These are phyloP conservation scores for Melanotaenia parkinsoni DNA, from an alignment of 2,797 vertebrate genomes.

Conservation along the genomic window DNA sequence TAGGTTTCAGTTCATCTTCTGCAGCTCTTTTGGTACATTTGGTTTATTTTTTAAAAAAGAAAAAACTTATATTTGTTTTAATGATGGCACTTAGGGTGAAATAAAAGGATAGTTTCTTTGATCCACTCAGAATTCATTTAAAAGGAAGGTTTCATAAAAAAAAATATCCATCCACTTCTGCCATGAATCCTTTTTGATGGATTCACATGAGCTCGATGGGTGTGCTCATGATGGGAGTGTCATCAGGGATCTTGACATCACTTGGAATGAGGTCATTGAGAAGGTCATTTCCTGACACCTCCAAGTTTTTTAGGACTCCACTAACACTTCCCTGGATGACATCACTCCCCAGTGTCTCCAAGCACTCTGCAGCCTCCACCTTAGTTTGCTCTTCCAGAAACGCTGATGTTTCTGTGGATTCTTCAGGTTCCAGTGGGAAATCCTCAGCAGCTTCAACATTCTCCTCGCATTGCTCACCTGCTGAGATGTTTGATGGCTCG, in stretches of 20 bases:
- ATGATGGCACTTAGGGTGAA: slow-evolving; percentile 37
- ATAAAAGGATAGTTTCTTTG: slow-evolving; percentile 22
- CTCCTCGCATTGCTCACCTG: slow-evolving; percentile 35
- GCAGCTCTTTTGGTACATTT: slow-evolving; percentile 27
- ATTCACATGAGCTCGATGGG: slow-evolving; percentile 69
- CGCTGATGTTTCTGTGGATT: slow-evolving; percentile 33
- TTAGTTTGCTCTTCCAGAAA: slow-evolving; percentile 34
- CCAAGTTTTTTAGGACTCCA: slow-evolving; percentile 61
- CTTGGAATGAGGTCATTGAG: slow-evolving; percentile 69
- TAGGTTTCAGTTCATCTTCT: slow-evolving; percentile 13
- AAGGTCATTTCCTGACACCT: slow-evolving; percentile 66
- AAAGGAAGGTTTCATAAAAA: slow-evolving; percentile 42
- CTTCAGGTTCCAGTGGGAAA: slow-evolving; percentile 31
- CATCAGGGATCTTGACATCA: slow-evolving; percentile 56
- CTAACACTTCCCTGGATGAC: slow-evolving; percentile 51
- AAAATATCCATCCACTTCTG: slow-evolving; percentile 36
- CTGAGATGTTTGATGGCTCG: slow-evolving; percentile 21
- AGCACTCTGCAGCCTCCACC: slow-evolving; percentile 44
- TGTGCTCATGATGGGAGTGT: slow-evolving; percentile 45
- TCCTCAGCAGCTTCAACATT: slow-evolving; percentile 20
- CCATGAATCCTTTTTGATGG: slow-evolving; percentile 15
- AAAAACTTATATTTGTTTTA: slow-evolving; percentile 29
- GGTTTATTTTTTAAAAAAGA: slow-evolving; percentile 28
- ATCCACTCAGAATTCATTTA: slow-evolving; percentile 43
- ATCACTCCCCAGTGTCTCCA: slow-evolving; percentile 55